Evolutionary conservation across 2,888 invertebrate genomes (phyloP), one percentile per base, ranked within the genome.

Genomic region (Miltochrista miniata): DNA sequence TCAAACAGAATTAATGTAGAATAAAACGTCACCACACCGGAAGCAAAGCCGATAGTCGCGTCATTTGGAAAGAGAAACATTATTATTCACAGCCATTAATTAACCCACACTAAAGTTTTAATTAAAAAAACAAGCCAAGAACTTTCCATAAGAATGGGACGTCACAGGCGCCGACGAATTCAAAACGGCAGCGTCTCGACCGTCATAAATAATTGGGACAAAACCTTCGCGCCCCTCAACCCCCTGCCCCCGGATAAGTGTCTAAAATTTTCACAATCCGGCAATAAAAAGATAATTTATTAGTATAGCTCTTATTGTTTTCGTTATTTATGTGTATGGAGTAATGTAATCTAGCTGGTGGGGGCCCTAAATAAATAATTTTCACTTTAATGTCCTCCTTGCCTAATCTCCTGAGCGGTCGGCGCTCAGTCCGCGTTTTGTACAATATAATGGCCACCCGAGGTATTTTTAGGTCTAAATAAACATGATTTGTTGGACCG

Each of bases 201-300:
- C 84, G 86, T 86, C 84, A 91, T 91, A 91, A 91, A 91, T 90
- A 90, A 90, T 87, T 87, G 87, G 89, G 88, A 90, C 90, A 89
- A 90, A 89, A 87, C 83, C 86, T 77, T 76, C 78, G 76, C 78
- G 74, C 64, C 72, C 65, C 65, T 68, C 72, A 64, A 48, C 69
- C 73, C 68, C 66, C 74, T 61, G 58, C 73, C 83, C 84, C 83
- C 18, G 90, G 90, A 90, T 90, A 90, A 91, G 90, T 90, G 90
- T 91, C 90, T 88, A 88, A 91, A 90, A 91, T 91, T 91, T 91
- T 91, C 90, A 91, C 91, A 91, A 91, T 90, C 90, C 90, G 85
- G 91, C 89, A 92, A 90, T 91, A 91, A 91, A 91, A 92, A 91
- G 90, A 90, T 91, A 91, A 92, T 91, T 91, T 92, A 90, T 90